A percentile compares a stretch with the other conserved stretches of the same genome.
Evolutionary conservation across 2,888 invertebrate species (phyloP).

Genomic region (Argyresthia goedartella): DNA sequence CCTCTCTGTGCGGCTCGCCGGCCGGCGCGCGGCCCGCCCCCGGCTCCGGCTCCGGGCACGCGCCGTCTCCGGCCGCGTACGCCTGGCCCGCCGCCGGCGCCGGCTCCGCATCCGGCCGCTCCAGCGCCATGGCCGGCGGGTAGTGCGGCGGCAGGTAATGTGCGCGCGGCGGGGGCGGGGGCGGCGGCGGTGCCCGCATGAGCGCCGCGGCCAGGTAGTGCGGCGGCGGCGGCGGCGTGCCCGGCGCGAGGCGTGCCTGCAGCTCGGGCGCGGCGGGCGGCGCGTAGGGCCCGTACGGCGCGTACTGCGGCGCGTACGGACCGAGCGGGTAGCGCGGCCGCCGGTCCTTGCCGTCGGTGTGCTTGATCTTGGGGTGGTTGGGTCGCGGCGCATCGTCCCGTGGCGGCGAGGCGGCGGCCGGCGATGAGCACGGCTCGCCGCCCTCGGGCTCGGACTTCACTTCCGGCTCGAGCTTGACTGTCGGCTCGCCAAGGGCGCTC

Average conservation of each 20-base stretch:
- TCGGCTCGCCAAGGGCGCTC: slow-evolving; percentile 5
- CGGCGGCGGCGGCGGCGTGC: slow-evolving; percentile 10
- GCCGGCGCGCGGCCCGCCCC: slow-evolving; percentile 13
- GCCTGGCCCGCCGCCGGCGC: slow-evolving; percentile 8
- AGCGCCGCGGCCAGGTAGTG: slow-evolving; percentile 9
- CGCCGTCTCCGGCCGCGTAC: slow-evolving; percentile 1
- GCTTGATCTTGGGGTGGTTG: slow-evolving; percentile 60
- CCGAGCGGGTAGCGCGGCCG: slow-evolving; percentile 53
- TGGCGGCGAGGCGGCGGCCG: slow-evolving; percentile 27
- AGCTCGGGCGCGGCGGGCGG: slow-evolving; percentile 21
- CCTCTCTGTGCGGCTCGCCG: slow-evolving; percentile 58
- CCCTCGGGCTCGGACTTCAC: slow-evolving; percentile 52
- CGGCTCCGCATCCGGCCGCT: slow-evolving; percentile 12
- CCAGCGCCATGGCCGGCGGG: slow-evolving; percentile 18
- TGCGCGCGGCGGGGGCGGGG: background rate
- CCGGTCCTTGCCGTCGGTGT: slow-evolving; percentile 56
- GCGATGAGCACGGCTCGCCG: slow-evolving; percentile 39
- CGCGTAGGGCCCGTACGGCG: slow-evolving; percentile 56
- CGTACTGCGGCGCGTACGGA: slow-evolving; percentile 62
- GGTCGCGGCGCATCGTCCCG: slow-evolving; percentile 29
- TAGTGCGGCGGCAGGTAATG: slow-evolving; percentile 6
- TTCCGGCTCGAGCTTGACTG: slow-evolving; percentile 50
- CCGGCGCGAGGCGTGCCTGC: slow-evolving; percentile 11
- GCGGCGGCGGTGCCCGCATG: slow-evolving; percentile 3
- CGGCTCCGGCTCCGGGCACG: slow-evolving; percentile 24